Evolutionary conservation across 2,888 invertebrate genomes (phyloP).

Genomic region (Plebejus argus): DNA sequence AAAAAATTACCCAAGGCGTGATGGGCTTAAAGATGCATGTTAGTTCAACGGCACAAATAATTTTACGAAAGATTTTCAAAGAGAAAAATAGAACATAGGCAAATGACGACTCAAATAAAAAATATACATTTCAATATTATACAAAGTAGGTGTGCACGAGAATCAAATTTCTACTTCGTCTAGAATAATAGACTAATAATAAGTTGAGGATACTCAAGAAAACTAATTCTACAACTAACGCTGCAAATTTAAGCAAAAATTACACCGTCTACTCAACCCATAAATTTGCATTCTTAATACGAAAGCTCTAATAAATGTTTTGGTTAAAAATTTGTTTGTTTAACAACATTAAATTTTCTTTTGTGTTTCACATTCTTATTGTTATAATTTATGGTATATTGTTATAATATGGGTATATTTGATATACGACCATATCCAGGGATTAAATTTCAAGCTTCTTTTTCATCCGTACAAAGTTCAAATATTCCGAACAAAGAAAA

Average conservation of each 20-base stretch:
- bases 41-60: neutral
- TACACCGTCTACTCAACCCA: neutral
- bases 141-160: too few species aligned
- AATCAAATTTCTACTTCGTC: too few species aligned
- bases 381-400: constrained; percentile 38
- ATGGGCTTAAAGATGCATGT: neutral
- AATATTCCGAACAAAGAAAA: constrained; percentile 20
- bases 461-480: constrained; percentile 18
- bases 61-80: too few species aligned
- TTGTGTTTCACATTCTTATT: constrained; percentile 25
- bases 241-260: neutral
- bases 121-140: too few species aligned
- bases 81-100: too few species aligned
- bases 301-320: neutral
- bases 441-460: constrained; percentile 27
- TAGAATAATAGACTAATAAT: neutral
- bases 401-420: too few species aligned
- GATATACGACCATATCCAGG: too few species aligned
- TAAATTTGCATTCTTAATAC: neutral
- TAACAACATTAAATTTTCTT: neutral
- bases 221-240: neutral
- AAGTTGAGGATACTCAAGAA: neutral
- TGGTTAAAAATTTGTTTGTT: neutral
- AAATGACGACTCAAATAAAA: too few species aligned
- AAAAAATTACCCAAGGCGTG: too few species aligned